These are phyloP conservation scores for Lasioglossum lativentre DNA, from an alignment of 2,888 invertebrate genomes.

Conservation along the genomic window DNA sequence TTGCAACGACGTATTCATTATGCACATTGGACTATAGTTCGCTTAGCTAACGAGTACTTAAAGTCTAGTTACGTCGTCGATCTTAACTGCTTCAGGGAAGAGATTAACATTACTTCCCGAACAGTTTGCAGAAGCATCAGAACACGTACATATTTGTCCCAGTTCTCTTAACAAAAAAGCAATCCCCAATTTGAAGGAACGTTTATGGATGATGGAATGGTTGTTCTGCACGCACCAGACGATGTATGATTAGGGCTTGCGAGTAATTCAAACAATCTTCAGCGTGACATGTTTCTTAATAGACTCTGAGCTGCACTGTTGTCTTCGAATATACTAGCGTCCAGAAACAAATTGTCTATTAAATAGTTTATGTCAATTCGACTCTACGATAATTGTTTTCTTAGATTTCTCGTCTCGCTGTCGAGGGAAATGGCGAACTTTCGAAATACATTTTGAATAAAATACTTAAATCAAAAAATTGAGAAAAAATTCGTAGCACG, in stretches of 20 bases:
- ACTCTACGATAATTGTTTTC: no score
- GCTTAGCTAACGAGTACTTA: not conserved
- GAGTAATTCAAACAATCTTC: not conserved
- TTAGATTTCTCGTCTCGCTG: no score
- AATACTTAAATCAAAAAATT: no score
- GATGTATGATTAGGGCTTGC: slow-evolving; percentile 6
- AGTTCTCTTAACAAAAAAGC: slow-evolving; percentile 13
- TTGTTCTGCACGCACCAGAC: slow-evolving; percentile 39
- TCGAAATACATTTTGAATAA: no score
- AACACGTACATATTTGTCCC: not conserved
- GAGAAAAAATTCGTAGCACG: not conserved
- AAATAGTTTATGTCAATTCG: no score
- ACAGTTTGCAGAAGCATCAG: slow-evolving; percentile 14
- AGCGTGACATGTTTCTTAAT: not conserved
- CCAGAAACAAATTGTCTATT: not conserved
- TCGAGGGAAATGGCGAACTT: no score
- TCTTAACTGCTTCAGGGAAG: slow-evolving; percentile 16
- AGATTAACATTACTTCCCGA: slow-evolving; percentile 10
- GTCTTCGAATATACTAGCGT: not conserved
- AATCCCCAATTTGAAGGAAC: slow-evolving; percentile 20
- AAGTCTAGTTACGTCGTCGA: slow-evolving; percentile 12
- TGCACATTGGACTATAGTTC: not conserved
- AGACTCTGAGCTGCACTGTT: not conserved
- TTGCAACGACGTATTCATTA: not conserved
- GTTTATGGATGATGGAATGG: slow-evolving; percentile 46